A percentile compares a stretch with the other conserved stretches of the same genome.
These are phyloP conservation scores for Sphenopsis melanotis DNA, from an alignment of 2,797 vertebrate species.

Conservation along the genomic window DNA sequence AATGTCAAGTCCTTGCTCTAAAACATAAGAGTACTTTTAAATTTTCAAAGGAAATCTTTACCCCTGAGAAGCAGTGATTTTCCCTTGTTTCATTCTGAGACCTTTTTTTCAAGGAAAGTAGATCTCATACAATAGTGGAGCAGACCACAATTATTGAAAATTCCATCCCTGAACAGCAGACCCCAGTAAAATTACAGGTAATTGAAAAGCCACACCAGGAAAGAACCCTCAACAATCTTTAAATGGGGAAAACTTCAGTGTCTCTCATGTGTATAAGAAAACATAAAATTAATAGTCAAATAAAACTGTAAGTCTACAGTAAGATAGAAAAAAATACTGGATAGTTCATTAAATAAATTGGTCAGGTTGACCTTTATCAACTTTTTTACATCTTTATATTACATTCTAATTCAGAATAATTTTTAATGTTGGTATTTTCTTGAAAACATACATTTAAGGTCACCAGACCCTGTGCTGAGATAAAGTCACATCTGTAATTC, in stretches of 20 bases:
- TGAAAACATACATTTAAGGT: background rate
- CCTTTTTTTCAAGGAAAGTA: background rate
- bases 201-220: background rate
- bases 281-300: background rate
- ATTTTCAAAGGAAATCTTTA: background rate
- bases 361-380: background rate
- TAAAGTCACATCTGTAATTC: background rate
- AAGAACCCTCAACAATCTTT: background rate
- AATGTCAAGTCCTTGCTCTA: background rate
- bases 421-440: background rate
- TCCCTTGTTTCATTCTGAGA: background rate
- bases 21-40: background rate
- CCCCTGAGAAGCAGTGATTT: background rate
- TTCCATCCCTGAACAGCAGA: background rate
- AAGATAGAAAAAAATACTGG: background rate
- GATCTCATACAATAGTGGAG: background rate
- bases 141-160: background rate
- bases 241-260: background rate
- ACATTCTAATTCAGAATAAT: background rate
- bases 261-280: background rate
- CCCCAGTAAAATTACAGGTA: background rate
- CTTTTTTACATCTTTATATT: background rate
- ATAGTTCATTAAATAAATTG: background rate
- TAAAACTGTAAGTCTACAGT: background rate
- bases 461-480: background rate